Evolutionary conservation across 1,140 invertebrate genomes (phyloP).

Genomic region (Brachionus manjavacas): DNA sequence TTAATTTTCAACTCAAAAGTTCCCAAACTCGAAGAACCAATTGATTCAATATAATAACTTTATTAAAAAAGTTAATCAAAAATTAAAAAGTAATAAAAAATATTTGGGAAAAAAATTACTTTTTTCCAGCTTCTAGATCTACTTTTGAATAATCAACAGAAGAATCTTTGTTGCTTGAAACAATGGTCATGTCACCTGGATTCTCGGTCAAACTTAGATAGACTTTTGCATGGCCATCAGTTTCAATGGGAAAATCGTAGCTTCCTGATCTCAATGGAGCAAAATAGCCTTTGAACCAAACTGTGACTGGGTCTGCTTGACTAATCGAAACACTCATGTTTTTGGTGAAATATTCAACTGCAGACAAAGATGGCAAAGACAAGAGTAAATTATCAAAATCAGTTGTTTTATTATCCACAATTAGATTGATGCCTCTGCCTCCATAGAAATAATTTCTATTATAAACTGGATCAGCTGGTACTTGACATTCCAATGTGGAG

Average conservation of each 20-base stretch:
- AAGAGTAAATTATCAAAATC: neutral
- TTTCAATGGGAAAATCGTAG: conserved; percentile 11
- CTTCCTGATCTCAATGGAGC: neutral
- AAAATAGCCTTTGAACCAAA: conserved; percentile 33
- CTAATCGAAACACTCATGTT: neutral
- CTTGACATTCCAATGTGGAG: neutral
- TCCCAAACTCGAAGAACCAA: neutral
- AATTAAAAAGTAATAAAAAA: neutral
- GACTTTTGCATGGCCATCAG: conserved; percentile 10
- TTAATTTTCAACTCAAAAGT: neutral
- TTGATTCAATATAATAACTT: conserved; percentile 33
- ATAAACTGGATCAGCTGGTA: neutral
- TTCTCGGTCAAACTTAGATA: neutral
- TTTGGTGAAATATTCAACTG: neutral
- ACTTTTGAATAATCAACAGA: neutral
- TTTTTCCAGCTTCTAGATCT: neutral
- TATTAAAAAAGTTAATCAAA: neutral
- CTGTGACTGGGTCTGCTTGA: neutral
- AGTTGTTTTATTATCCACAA: neutral
- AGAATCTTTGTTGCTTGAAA: neutral
- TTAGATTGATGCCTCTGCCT: conserved; percentile 10
- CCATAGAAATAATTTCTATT: conserved; percentile 11
- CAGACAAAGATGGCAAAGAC: neutral
- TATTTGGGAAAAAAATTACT: neutral
- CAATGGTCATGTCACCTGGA: neutral